Evolutionary conservation across 2,113 vertebrate species (phyloP).

Genomic region (Trematocara nigrifrons): DNA sequence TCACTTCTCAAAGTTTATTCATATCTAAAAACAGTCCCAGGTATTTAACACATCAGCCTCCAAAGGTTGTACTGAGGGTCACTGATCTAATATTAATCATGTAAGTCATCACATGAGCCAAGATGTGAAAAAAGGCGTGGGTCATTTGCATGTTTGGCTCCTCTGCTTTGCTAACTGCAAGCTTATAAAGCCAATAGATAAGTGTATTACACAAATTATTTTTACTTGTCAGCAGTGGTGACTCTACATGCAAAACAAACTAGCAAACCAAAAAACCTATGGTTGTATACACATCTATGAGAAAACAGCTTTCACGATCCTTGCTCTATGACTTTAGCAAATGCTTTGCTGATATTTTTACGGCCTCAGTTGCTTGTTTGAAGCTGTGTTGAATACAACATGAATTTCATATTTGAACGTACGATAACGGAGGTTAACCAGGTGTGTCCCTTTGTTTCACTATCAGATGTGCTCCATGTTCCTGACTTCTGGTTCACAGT

Average conservation of each 20-base stretch:
- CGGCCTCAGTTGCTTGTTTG: not conserved
- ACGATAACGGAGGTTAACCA: not conserved
- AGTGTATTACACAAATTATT: not conserved
- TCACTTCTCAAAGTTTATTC: not conserved
- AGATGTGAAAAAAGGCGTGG: not conserved
- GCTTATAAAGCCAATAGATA: not conserved
- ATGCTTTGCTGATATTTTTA: not conserved
- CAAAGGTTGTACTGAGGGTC: not conserved
- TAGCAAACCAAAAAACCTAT: not conserved
- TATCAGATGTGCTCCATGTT: not conserved
- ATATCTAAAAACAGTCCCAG: not conserved
- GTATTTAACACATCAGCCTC: not conserved
- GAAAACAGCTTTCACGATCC: not conserved
- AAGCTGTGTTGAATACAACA: not conserved
- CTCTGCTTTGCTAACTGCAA: not conserved
- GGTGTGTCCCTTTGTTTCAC: not conserved
- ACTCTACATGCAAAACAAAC: not conserved
- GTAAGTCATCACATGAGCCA: not conserved
- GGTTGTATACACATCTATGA: not conserved
- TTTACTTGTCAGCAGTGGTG: not conserved
- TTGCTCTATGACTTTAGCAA: not conserved
- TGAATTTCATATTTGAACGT: not conserved
- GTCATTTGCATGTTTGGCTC: not conserved
- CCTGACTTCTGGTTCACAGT: not conserved
- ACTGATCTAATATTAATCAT: not conserved